Percentiles rank a stretch among this genome's conserved stretches.
phyloP scores from a whole-genome alignment of 2,113 vertebrate genomes.

The Eurypyga helias region DNA sequence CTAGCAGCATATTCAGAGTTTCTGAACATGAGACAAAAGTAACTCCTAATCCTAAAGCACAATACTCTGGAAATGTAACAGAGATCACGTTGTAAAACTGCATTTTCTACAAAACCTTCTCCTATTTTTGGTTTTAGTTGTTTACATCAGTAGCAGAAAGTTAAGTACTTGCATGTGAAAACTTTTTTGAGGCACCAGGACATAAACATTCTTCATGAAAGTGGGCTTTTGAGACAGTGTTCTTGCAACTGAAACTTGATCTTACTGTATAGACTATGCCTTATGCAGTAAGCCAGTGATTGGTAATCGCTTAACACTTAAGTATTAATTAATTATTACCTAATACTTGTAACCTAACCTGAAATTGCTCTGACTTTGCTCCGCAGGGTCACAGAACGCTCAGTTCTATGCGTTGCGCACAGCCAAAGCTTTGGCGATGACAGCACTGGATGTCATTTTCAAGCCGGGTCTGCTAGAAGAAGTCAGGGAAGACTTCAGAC shows the following conservation, averaged over 20 bases:
- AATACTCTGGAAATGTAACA: not conserved
- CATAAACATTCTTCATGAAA: not conserved
- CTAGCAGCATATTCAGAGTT: not conserved
- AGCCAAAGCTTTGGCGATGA: slow-evolving; percentile 88
- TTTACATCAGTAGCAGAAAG: not conserved
- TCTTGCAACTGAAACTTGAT: not conserved
- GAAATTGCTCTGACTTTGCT: not conserved
- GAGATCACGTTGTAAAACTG: not conserved
- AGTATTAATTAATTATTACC: no score
- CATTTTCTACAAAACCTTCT: not conserved
- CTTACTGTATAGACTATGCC: not conserved
- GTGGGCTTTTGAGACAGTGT: not conserved
- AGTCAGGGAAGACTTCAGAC: slow-evolving; percentile 82
- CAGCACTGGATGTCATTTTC: slow-evolving; percentile 87
- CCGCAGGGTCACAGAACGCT: slow-evolving; percentile 83
- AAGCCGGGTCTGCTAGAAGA: slow-evolving; percentile 80
- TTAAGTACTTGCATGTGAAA: not conserved
- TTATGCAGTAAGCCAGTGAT: not conserved
- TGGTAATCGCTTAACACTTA: no score
- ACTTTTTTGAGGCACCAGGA: not conserved
- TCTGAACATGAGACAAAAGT: not conserved
- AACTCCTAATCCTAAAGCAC: not conserved
- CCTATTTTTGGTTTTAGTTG: not conserved
- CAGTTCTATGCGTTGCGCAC: slow-evolving; percentile 86
- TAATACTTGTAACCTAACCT: not conserved